A percentile compares a stretch with the other conserved stretches of the same genome.
phyloP scores from a whole-genome alignment of 2,797 vertebrate genomes.

The Microhierax caerulescens region DNA sequence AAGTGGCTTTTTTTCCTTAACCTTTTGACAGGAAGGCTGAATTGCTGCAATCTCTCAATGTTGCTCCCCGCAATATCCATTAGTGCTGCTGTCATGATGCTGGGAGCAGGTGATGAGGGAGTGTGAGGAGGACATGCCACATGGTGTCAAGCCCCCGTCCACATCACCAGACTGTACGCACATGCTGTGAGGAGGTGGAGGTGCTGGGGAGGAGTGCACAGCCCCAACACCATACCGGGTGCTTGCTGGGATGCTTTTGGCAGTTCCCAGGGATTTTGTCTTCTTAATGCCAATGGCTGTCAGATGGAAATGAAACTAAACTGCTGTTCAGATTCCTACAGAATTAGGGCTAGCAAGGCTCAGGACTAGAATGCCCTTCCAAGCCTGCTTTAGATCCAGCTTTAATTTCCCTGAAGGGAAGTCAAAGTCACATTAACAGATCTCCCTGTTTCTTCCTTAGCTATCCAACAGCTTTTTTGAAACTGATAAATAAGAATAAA shows the following conservation, averaged over 20 bases:
- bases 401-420: background rate
- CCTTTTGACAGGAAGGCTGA: conserved; percentile 33
- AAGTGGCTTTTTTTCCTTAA: background rate
- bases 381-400: background rate
- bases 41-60: conserved; percentile 15
- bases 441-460: background rate
- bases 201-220: background rate
- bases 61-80: background rate
- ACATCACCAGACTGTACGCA: background rate
- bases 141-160: background rate
- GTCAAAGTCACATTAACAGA: background rate
- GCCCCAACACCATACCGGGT: accelerated
- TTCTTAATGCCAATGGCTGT: background rate
- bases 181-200: accelerated
- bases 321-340: background rate
- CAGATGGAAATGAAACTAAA: background rate
- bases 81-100: background rate
- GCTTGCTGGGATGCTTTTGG: accelerated
- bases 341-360: background rate
- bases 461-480: background rate
- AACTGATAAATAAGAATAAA: background rate
- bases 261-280: background rate
- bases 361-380: background rate
- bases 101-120: conserved; percentile 12
- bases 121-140: background rate